Evolutionary conservation across 1,140 invertebrate genomes (phyloP).

Genomic region (Periplaneta americana): DNA sequence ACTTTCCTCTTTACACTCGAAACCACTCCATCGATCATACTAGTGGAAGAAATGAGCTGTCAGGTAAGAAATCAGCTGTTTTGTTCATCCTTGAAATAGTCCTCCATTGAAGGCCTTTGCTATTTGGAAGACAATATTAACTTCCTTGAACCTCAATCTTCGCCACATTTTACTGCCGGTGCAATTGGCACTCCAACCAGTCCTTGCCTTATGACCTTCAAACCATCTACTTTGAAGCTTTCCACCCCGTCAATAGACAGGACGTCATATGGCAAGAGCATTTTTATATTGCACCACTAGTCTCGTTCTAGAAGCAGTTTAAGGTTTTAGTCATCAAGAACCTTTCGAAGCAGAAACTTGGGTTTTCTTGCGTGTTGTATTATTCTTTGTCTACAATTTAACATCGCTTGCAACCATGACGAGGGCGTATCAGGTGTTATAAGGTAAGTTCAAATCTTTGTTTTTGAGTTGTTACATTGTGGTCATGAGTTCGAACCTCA

Average conservation of each 20-base stretch:
- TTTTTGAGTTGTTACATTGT: too few relatives aligned
- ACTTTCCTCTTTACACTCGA: too few relatives aligned
- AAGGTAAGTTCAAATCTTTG: too few relatives aligned
- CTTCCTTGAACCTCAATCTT: neutral
- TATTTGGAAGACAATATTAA: neutral
- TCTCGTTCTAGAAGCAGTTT: neutral
- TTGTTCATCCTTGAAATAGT: neutral
- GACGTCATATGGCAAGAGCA: neutral
- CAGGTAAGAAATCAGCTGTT: too few relatives aligned
- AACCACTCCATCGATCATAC: too few relatives aligned
- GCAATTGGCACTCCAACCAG: neutral
- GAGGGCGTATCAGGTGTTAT: too few relatives aligned
- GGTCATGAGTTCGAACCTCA: too few relatives aligned
- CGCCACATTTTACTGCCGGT: neutral
- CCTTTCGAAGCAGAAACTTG: neutral
- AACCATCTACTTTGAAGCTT: neutral
- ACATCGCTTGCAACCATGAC: too few relatives aligned
- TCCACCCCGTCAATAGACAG: neutral
- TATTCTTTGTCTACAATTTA: too few relatives aligned
- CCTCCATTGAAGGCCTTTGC: neutral
- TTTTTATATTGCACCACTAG: neutral
- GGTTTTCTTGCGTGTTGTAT: too few relatives aligned
- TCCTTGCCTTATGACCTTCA: neutral
- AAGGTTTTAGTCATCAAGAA: neutral
- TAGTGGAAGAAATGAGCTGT: too few relatives aligned